These are phyloP conservation scores for Julus scanicus DNA, from an alignment of 2,888 invertebrate genomes.

Conservation along the genomic window DNA sequence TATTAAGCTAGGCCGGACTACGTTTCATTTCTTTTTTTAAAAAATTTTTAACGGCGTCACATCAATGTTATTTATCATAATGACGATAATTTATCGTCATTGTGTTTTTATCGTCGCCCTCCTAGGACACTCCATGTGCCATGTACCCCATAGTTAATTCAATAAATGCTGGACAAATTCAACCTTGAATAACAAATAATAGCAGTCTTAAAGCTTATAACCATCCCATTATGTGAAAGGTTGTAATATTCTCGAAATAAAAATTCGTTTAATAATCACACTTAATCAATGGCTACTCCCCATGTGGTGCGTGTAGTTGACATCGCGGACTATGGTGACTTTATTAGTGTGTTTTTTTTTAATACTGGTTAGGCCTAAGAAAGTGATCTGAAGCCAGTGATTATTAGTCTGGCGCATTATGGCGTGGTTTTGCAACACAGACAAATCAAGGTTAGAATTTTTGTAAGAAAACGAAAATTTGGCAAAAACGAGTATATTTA, in stretches of 20 bases:
- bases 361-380: neutral
- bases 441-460: neutral
- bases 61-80: slow-evolving; percentile 10
- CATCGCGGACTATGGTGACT: neutral
- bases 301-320: neutral
- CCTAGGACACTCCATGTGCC: neutral
- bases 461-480: neutral
- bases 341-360: neutral
- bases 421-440: neutral
- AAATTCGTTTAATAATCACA: neutral
- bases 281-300: neutral
- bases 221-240: neutral
- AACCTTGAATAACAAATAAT: slow-evolving; percentile 19
- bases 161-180: neutral
- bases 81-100: neutral
- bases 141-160: neutral
- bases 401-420: neutral
- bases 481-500: neutral
- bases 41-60: neutral
- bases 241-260: neutral
- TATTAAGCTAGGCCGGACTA: no score
- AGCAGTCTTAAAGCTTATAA: neutral
- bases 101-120: neutral
- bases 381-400: neutral
- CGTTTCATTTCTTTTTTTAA: neutral